Evolutionary conservation across 2,113 vertebrate genomes (phyloP), one percentile per base, ranked within the genome.

Genomic region (Heptranchias perlo): DNA sequence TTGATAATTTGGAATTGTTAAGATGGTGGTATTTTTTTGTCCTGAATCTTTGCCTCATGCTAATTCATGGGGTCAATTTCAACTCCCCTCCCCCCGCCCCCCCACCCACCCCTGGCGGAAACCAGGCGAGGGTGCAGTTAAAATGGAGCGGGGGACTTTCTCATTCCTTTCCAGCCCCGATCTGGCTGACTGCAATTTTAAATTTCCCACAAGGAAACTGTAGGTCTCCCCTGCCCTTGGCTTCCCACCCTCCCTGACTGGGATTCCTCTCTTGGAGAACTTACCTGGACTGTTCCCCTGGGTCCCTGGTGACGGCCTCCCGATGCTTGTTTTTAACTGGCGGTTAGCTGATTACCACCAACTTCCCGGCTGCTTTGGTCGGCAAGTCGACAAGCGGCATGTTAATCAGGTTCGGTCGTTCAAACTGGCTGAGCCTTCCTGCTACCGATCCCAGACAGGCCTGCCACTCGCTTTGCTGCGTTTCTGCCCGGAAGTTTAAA

Each of bases 1-100:
- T 96, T 96, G 96, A 96, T 96, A 65, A 96, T 96, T 96, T 92
- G 96, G 96, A 62, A 96, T 96, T 96, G 96, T 96, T 96, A 97
- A 96, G 61, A 96, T 96, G 97, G 96, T 95, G 82, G 96, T 96
- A 96, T 97, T 0, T 96, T 97, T 96, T 94, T 97, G 64, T 52
- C 23, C 25, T 10, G 47, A 91, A 91, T 5, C n/a, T n/a, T n/a
- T n/a, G n/a, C n/a, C n/a, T n/a, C 31, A 58, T 58, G 39, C 5
- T 21, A 1, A 82, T 21, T 47, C 16, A n/a, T n/a, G 39, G 39
- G 0, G 39, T 23, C 16, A 16, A 44, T 82, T 82, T 82, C 47
- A 82, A 23, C 39, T 82, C 58, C 58, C 6, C 6, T 6, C 52
- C 2, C 2, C 58, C 58, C 58, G 6, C 8, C 8, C 8, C 8